Base-by-base conservation (phyloP, 2,888 invertebrate species). In the Pollenia labialis region DNA sequence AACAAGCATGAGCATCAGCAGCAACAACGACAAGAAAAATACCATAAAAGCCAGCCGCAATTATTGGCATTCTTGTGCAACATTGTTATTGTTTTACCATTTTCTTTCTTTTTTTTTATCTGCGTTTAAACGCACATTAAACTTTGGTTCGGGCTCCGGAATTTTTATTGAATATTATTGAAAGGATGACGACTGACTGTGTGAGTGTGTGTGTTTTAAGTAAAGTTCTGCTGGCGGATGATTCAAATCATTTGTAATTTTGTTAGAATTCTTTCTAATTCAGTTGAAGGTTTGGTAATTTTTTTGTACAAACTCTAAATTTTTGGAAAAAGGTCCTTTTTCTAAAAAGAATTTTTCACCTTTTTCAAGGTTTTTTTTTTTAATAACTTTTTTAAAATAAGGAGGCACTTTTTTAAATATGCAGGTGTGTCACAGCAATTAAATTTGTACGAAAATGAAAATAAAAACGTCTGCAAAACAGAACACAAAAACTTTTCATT, bases 41-140 rank as follows among this genome's bases (percentile, higher is more conserved):
- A 62, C 66, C 50, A 64, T 75, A 82, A 62, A 81, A 82, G 40
- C 56, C 79, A 80, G 71, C 62, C 71, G 69, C 64, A 81, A 84
- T 87, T 87, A 84, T 77, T 66, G 71, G 56, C 66, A 84, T 84
- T 84, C 72, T 79, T 84, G 23, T 64, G 52, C 72, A 66, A 64
- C 66, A 79, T 72, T 83, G 64, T 81, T 68, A 18, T 58, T 64
- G 23, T 71, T 44, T 76, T 42, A 16, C 40, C 32, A 16, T 48
- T 23, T 42, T 14, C 46, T 72, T 46, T 44, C 58, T 1, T 32
- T 44, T 60, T 60, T 60, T 66, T 12, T 80, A 23, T 23, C 23
- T 23, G 23, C 23, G 23, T 23, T 23, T 23, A 2, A 23, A 23
- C 23, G 3, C 23, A 23, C 23, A 23, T 14, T n/a, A 10, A 16